Evolutionary conservation across 2,888 invertebrate species (phyloP), one percentile per base, ranked within the genome.

Genomic region (Lasioglossum malachurum): DNA sequence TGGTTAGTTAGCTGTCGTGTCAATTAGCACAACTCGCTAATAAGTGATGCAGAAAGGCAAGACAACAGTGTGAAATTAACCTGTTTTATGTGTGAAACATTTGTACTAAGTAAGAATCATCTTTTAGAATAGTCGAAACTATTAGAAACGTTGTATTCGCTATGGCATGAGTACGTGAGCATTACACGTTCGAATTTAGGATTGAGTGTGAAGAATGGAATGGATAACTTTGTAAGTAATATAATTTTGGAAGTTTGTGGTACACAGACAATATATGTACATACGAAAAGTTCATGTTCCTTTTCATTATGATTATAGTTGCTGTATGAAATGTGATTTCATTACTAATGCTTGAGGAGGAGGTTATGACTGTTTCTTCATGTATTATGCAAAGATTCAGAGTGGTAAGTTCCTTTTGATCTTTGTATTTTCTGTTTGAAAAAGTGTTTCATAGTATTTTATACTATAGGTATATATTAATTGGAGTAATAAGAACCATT

Each of bases 341-440:
- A 23, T 41, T 38, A 41, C 2, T 38, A 41, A 31, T 49, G 31
- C 27, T 12, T 23, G 16, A 31, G 19, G 67, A 23, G 35, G 12
- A 12, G 16, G 12, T 12, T 27, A n/a, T 19, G 12, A 19, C 31
- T 38, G 14, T 8, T 46, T 23, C 38, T 46, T 27, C 23, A 38
- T 46, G 16, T 1, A 46, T 77, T 23, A 8, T 23, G 14, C 27
- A 64, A 49, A 71, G 16, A 16, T 57, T n/a, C 38, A 38, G 46
- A 75, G 74, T 16, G 75, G 81, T 83, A 46, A 83, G 83, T 83
- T 16, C 60, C 16, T 57, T 75, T 1, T 60, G 8, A 14, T 60
- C 1, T 27, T 60, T 27, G n/a, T 31, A 14, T 14, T 31, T 31
- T 16, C 5, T 31, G 7, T 64, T 64, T 64, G 14, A 10, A 4